These are phyloP conservation scores for Stegastes partitus DNA, from an alignment of 2,113 vertebrate species.

Conservation along the genomic window DNA sequence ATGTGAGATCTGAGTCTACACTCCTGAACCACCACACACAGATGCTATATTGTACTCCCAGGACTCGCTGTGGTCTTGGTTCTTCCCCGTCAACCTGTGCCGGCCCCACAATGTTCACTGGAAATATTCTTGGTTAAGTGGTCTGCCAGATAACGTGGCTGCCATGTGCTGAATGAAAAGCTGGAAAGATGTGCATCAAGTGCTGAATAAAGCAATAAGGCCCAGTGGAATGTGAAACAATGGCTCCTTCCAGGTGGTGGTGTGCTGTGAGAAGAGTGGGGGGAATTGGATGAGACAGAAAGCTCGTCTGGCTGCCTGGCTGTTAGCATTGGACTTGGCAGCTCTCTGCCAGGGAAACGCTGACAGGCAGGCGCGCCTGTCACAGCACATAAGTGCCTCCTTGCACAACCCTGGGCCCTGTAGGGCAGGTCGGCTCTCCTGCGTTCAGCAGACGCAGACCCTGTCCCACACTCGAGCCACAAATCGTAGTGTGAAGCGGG, in stretches of 20 bases:
- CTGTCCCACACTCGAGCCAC: constrained; percentile 26
- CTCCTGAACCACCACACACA: constrained; percentile 16
- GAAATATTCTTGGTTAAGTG: constrained; percentile 51
- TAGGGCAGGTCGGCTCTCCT: constrained; percentile 58
- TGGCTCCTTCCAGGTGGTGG: constrained; percentile 76
- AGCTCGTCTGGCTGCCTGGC: constrained; percentile 72
- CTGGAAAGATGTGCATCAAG: constrained; percentile 62
- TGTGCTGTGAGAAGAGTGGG: constrained; percentile 63
- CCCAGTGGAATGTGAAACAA: constrained; percentile 70
- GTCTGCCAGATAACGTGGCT: constrained; percentile 44
- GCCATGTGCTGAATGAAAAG: constrained; percentile 50
- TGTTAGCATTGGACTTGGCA: constrained; percentile 81
- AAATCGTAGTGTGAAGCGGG: constrained; percentile 34
- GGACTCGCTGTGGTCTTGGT: constrained; percentile 3
- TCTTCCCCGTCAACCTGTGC: constrained; percentile 4
- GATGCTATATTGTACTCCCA: constrained; percentile 1
- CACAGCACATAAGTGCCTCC: constrained; percentile 73
- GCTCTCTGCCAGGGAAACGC: constrained; percentile 75
- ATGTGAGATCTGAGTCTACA: constrained; percentile 6
- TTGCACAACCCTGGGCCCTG: constrained; percentile 57
- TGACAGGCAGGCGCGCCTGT: constrained; percentile 79
- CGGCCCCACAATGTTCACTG: not conserved
- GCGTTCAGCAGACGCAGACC: not conserved
- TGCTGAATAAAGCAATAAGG: constrained; percentile 67
- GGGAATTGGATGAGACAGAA: constrained; percentile 79